A percentile compares a stretch with the other conserved stretches of the same genome.
phyloP scores from a whole-genome alignment of 2,888 invertebrate genomes.

The Synergus laeviventris region DNA sequence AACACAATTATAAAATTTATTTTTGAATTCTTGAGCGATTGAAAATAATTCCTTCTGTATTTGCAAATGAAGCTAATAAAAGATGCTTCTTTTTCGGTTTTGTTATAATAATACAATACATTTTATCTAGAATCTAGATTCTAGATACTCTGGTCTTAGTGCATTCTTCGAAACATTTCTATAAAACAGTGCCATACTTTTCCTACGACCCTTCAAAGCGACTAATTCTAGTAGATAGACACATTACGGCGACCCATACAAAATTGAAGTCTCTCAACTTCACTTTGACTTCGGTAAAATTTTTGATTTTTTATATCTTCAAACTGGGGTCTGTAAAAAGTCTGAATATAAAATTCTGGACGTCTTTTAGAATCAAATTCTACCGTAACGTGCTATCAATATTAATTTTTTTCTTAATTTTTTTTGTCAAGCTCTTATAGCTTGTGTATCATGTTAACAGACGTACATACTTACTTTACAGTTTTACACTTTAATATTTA shows the following conservation, averaged over 20 bases:
- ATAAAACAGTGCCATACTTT: constrained; percentile 1
- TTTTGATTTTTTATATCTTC: neutral
- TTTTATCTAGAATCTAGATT: constrained; percentile 13
- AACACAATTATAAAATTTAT: neutral
- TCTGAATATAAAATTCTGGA: neutral
- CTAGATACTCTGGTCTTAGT: constrained; percentile 1
- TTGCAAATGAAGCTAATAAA: neutral
- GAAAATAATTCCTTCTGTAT: neutral
- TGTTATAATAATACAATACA: neutral
- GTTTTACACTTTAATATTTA: neutral
- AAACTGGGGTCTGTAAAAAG: neutral
- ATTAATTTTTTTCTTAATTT: neutral
- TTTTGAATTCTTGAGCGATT: neutral
- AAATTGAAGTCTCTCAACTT: neutral
- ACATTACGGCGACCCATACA: neutral
- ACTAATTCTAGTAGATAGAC: neutral
- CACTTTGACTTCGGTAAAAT: neutral
- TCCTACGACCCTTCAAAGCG: neutral
- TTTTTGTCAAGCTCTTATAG: neutral
- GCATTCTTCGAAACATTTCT: constrained; percentile 16
- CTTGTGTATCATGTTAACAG: neutral
- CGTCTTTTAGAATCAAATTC: neutral
- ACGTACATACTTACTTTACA: neutral
- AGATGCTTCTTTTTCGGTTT: neutral
- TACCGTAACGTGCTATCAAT: neutral